phyloP scores from a whole-genome alignment of 2,113 vertebrate genomes.

The Dipodomys ordii region DNA sequence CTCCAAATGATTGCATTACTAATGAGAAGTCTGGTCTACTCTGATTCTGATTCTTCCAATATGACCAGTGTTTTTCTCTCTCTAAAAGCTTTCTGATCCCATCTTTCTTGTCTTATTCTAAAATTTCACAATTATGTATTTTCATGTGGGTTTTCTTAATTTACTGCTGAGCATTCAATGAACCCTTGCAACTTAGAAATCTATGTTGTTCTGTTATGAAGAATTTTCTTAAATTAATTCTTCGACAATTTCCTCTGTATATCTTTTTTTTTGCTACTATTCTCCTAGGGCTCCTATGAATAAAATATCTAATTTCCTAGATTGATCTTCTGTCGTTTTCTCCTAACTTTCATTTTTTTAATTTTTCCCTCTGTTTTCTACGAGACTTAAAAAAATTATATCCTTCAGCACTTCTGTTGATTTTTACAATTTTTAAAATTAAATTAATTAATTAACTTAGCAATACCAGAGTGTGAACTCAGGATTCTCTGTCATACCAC shows the following conservation, averaged over 20 bases:
- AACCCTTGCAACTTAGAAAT: background rate
- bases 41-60: background rate
- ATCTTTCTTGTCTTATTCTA: background rate
- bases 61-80: background rate
- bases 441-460: no score
- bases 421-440: no score
- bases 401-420: background rate
- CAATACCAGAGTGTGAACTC: no score
- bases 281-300: no score
- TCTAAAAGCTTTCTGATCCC: background rate
- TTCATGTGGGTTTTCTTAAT: background rate
- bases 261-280: background rate
- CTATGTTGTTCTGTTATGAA: background rate
- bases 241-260: slow-evolving; percentile 3
- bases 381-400: background rate
- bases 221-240: background rate
- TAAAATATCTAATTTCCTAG: background rate
- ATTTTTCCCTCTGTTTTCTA: background rate
- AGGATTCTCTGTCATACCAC: no score
- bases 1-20: background rate
- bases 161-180: background rate
- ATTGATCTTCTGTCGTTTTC: background rate
- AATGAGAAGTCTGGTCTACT: background rate
- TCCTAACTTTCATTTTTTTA: background rate
- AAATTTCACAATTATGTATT: background rate